Conservation (phyloP, 2,888 invertebrate genomes). For the Endomychus coccineus region DNA sequence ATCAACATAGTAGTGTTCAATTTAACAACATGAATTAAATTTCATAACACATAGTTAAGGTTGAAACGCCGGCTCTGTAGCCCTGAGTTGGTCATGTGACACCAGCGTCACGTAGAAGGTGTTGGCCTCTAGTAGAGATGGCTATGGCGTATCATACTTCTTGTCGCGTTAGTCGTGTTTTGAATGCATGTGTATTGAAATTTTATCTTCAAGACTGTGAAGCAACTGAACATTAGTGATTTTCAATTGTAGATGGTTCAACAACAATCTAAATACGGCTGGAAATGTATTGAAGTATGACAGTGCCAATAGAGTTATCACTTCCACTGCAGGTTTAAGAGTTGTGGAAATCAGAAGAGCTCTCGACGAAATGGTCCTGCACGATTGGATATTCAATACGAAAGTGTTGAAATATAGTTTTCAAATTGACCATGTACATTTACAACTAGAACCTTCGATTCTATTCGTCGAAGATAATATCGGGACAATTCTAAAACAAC, state of each 20-base stretch:
- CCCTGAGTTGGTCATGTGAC: too few species aligned
- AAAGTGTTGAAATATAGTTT: slow-evolving; percentile 52
- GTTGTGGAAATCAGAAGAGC: slow-evolving; percentile 60
- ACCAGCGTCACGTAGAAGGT: too few species aligned
- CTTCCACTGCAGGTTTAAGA: slow-evolving; percentile 56
- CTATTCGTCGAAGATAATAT: slow-evolving; percentile 61
- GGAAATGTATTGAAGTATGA: slow-evolving; percentile 31
- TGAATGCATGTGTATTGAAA: too few species aligned
- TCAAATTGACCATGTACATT: slow-evolving; percentile 47
- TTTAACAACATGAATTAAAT: too few species aligned
- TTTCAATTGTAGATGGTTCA: slow-evolving; percentile 46
- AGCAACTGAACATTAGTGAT: too few species aligned
- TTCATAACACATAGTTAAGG: too few species aligned
- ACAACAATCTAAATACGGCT: slow-evolving; percentile 25
- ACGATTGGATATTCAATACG: slow-evolving; percentile 57
- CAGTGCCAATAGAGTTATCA: slow-evolving; percentile 42
- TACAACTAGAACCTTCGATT: slow-evolving; percentile 41
- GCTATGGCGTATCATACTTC: too few species aligned
- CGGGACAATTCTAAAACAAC: slow-evolving; percentile 62
- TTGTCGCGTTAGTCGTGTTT: too few species aligned
- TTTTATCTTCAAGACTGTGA: too few species aligned
- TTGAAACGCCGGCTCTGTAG: too few species aligned
- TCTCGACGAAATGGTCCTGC: slow-evolving; percentile 53
- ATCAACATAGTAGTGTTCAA: too few species aligned
- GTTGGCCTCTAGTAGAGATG: too few species aligned